Evolutionary conservation across 2,888 invertebrate species (phyloP).

Genomic region (Orchesellides sinensis): DNA sequence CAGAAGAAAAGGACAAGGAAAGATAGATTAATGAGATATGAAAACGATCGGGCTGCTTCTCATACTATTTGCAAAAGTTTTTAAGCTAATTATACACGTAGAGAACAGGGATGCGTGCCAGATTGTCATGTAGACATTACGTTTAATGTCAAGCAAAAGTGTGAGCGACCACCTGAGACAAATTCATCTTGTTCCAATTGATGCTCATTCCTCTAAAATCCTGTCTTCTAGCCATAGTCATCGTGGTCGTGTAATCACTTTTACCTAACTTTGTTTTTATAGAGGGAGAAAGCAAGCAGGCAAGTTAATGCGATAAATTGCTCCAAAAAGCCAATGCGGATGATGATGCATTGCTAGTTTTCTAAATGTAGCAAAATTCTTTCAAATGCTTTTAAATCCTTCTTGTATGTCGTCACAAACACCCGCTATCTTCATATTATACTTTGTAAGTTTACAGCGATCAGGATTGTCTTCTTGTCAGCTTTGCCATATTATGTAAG

Average conservation of each 20-base stretch:
- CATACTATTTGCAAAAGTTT: conserved; percentile 7
- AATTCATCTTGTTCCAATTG: too few relatives aligned
- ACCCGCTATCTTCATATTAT: conserved; percentile 45
- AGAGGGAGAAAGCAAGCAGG: too few relatives aligned
- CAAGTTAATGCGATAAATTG: too few relatives aligned
- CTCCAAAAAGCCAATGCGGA: not conserved
- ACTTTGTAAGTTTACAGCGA: not conserved
- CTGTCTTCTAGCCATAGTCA: conserved; percentile 28
- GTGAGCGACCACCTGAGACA: conserved; percentile 57
- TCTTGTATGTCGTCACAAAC: conserved; percentile 52
- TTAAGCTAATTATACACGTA: not conserved
- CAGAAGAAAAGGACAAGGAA: too few relatives aligned
- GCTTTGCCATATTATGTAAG: too few relatives aligned
- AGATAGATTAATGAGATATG: conserved; percentile 63
- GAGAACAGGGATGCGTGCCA: not conserved
- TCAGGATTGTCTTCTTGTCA: too few relatives aligned
- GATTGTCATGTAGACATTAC: conserved; percentile 18
- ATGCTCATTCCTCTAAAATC: conserved; percentile 7
- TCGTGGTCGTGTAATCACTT: conserved; percentile 50
- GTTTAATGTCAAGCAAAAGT: conserved; percentile 43
- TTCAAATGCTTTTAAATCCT: conserved; percentile 28
- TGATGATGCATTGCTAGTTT: conserved; percentile 61
- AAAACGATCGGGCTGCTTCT: not conserved
- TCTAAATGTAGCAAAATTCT: conserved; percentile 56
- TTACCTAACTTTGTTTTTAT: not conserved